Evolutionary conservation across 2,797 vertebrate genomes (phyloP).

Genomic region (Neoniphon sammara): DNA sequence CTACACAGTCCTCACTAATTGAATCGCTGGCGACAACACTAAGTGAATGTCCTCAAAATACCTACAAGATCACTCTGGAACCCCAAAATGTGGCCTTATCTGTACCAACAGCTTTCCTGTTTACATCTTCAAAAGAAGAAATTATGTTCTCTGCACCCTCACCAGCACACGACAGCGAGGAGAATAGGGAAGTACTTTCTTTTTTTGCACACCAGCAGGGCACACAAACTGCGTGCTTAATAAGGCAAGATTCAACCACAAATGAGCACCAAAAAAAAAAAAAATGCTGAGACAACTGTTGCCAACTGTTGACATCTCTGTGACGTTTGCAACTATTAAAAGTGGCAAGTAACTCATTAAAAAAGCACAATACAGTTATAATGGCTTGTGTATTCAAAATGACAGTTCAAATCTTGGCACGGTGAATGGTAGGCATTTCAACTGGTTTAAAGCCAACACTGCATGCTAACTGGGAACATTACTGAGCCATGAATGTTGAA

Average conservation of each 20-base stretch:
- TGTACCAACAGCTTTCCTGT: constrained; percentile 65
- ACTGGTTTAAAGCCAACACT: background rate
- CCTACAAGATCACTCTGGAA: constrained; percentile 18
- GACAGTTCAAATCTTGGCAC: background rate
- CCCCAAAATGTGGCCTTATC: constrained; percentile 19
- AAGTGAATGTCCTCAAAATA: constrained; percentile 1
- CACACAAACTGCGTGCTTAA: constrained; percentile 27
- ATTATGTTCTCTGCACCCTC: constrained; percentile 39
- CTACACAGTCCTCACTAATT: background rate
- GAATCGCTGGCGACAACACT: background rate
- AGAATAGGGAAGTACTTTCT: constrained; percentile 39
- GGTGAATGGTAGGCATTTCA: constrained; percentile 15
- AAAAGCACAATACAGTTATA: background rate
- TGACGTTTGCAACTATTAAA: background rate
- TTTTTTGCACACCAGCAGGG: constrained; percentile 26
- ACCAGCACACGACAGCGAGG: constrained; percentile 4
- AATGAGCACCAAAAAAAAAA: background rate
- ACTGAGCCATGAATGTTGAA: constrained; percentile 9
- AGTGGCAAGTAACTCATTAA: background rate
- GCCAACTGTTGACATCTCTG: background rate
- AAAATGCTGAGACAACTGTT: constrained; percentile 22
- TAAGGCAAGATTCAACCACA: constrained; percentile 27
- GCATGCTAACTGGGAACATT: constrained; percentile 1
- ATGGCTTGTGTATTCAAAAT: background rate
- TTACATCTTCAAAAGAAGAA: constrained; percentile 65